Evolutionary conservation across 2,888 invertebrate species (phyloP), one percentile per base, ranked within the genome.

Genomic region (Hyposoter dolosus): DNA sequence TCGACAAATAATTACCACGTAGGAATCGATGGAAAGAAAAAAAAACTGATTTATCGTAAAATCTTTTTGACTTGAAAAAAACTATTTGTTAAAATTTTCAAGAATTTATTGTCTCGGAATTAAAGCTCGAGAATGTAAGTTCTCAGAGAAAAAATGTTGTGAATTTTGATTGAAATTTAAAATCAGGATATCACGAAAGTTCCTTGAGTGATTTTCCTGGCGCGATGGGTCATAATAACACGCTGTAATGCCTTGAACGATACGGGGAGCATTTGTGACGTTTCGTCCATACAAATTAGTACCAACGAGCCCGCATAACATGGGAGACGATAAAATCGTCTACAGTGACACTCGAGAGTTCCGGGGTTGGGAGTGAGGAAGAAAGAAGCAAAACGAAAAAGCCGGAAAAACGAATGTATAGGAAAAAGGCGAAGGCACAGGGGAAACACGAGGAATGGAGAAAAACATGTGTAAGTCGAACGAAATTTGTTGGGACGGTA

Each of bases 261-360:
- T 15, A 56, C 43, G 35, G 17, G 47, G 3, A 23, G 76, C 40
- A 63, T 72, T 47, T 77, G 83, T 65, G 72, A 56, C 23, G 23
- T 69, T 77, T 50, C 15, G 75, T 71, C 66, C 81, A 72, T 78
- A 84, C 63, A 77, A 86, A 85, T 85, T 85, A 75, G 82, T 82
- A 35, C 71, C 69, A 69, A 50, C 72, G 65, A 71, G 65, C 85
- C 85, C 85, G 85, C 85, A 85, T 85, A 75, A 50, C 68, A 43
- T 47, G 53, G 43, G 69, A 75, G 69, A 79, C 66, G 69, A 75
- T 65, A 82, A 82, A 85, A 65, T 74, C 50, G 75, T 75, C 43
- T 66, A 66, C 23, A 45, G 66, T 82, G 82, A 81, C 72, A 84
- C 71, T 76, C 75, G 85, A 85, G 85, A 85, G 78, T 85, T 85